Conservation (phyloP, 2,113 vertebrate species). For the Burhinus oedicnemus region DNA sequence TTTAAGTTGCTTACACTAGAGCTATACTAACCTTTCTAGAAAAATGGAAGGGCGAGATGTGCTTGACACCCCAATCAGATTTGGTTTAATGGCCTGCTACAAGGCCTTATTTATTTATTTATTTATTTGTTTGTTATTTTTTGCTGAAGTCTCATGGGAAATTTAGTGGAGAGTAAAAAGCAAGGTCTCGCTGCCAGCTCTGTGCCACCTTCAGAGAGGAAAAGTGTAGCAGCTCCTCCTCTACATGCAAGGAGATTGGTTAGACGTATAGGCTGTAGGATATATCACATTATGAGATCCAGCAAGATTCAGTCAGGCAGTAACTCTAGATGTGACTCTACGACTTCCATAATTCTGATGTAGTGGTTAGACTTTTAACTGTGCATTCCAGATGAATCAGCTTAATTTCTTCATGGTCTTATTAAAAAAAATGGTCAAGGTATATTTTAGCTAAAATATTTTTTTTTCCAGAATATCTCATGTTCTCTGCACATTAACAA, state of each 20-base stretch:
- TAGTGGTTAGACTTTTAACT: neutral
- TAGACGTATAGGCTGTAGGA: accelerated
- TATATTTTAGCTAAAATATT: neutral
- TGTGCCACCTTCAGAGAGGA: neutral
- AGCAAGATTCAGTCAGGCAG: neutral
- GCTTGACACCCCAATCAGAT: neutral
- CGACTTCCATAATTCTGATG: neutral
- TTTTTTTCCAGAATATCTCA: neutral
- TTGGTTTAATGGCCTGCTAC: neutral
- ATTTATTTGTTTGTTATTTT: neutral
- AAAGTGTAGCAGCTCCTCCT: neutral
- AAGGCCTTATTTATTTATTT: neutral
- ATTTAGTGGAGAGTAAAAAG: neutral
- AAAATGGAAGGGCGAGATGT: neutral
- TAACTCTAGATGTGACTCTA: neutral
- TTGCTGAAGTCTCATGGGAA: neutral
- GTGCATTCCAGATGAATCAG: neutral
- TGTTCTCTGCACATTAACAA: neutral
- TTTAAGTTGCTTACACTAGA: neutral
- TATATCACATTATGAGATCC: no score
- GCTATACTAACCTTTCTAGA: neutral
- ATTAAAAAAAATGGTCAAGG: accelerated
- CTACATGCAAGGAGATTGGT: neutral
- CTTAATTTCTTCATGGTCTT: neutral
- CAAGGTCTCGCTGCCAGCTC: neutral